A percentile compares a stretch with the other conserved stretches of the same genome.
phyloP scores from a whole-genome alignment of 1,140 invertebrate species.

The Diprion similis region DNA sequence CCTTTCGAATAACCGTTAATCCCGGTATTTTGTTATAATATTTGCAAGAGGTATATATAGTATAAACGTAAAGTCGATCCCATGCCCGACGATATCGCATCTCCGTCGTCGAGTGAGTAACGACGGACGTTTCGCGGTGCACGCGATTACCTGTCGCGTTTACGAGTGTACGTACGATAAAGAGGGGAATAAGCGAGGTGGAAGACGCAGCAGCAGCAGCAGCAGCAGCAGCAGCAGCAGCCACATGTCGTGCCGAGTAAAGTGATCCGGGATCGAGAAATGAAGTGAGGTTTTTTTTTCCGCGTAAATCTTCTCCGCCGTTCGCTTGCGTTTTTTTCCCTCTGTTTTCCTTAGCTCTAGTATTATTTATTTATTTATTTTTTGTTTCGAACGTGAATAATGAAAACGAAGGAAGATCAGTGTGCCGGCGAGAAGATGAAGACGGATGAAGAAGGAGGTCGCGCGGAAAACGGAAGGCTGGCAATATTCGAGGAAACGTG shows the following conservation, averaged over 20 bases:
- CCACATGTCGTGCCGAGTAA: not conserved
- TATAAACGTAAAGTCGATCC: too few relatives aligned
- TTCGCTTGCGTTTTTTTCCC: not conserved
- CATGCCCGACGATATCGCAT: too few relatives aligned
- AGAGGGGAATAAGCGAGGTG: not conserved
- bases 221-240: not conserved
- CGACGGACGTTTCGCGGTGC: too few relatives aligned
- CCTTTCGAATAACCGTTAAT: too few relatives aligned
- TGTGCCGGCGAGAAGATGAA: not conserved
- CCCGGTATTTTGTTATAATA: too few relatives aligned
- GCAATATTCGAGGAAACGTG: not conserved
- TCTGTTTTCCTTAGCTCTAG: not conserved
- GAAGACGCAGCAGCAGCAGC: not conserved
- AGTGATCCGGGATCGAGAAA: not conserved
- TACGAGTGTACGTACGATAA: too few relatives aligned
- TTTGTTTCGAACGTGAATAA: not conserved
- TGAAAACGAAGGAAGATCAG: not conserved
- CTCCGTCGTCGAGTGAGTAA: too few relatives aligned
- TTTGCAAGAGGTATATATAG: too few relatives aligned
- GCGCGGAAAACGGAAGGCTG: not conserved
- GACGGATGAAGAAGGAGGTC: not conserved
- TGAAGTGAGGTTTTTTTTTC: not conserved
- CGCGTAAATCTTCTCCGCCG: too few relatives aligned
- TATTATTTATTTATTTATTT: not conserved
- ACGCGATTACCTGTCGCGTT: too few relatives aligned